Percentiles rank a stretch among this genome's conserved stretches.
Evolutionary conservation across 2,797 vertebrate genomes (phyloP).

Genomic region (Myotis pilosus): DNA sequence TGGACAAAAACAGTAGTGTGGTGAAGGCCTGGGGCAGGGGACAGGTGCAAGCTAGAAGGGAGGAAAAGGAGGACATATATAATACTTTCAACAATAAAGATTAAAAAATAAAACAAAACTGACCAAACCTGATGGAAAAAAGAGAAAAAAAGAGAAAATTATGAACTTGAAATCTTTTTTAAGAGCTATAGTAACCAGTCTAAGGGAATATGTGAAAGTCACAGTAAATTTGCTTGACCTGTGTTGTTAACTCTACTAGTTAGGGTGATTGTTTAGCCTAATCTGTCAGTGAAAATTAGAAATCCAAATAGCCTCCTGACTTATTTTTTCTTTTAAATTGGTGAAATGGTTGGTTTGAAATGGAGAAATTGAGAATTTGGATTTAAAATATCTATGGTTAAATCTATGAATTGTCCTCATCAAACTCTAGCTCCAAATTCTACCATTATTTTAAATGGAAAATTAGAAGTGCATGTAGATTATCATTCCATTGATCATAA

Average conservation of each 20-base stretch:
- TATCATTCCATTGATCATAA: constrained; percentile 3
- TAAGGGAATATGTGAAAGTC: background rate
- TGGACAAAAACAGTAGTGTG: too few relatives aligned
- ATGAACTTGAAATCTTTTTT: background rate
- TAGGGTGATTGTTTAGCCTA: background rate
- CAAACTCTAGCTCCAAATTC: background rate
- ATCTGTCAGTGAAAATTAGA: background rate
- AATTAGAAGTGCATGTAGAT: background rate
- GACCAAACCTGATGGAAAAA: too few relatives aligned
- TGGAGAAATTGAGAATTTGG: background rate
- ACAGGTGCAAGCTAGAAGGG: too few relatives aligned
- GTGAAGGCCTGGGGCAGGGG: too few relatives aligned
- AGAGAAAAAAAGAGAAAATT: background rate
- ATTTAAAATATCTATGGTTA: background rate
- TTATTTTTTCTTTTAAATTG: constrained; percentile 1
- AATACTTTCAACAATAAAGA: too few relatives aligned
- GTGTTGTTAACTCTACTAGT: background rate
- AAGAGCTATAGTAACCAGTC: background rate
- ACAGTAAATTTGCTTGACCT: background rate
- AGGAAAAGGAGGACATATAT: too few relatives aligned
- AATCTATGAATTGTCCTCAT: background rate
- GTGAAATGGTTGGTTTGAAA: background rate
- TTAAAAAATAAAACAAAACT: too few relatives aligned
- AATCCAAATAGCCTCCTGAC: background rate
- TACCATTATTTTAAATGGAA: constrained; percentile 11